Base-by-base conservation (phyloP, 2,888 invertebrate genomes). In the Harpagoxenus sublaevis region DNA sequence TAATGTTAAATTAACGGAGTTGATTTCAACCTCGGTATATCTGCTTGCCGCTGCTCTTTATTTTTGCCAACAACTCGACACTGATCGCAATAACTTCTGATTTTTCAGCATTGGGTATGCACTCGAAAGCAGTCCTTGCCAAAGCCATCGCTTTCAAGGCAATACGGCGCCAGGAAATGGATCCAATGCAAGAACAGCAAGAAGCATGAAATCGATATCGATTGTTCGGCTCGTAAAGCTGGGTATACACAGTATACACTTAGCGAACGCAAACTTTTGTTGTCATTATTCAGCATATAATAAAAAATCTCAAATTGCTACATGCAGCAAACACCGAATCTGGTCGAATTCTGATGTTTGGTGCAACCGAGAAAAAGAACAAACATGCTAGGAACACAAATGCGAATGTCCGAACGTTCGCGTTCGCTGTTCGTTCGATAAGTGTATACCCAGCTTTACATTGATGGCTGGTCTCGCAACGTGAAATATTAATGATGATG, bases 121-220 rank as follows among this genome's bases (percentile, higher is more conserved):
- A n/a, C 45, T 75, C 9, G 15, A 62, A 62, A 15, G 9, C 8
- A 10, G 35, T 35, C 15, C 15, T 18, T 15, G 18, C 15, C 23
- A 57, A 53, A 42, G 6, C 15, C 3, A 57, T 42, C 15, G 15
- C 2, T n/a, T 42, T 42, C 73, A 10, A 55, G 9, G 12, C n/a
- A 45, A 31, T n/a, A 48, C 15, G 8, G 8, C n/a, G 35, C 15
- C 45, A 35, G 31, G n/a, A 45, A 70, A 70, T 31, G 28, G 31
- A 78, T 66, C 10, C 55, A 78, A 42, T 42, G 8, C 12, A n/a
- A 23, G 23, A 23, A 23, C 23, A 23, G 23, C 23, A 23, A 70
- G 53, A 55, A 78, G 12, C 53, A 23, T 68, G 18, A 53, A 77
- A 77, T 70, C 70, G 70, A 78, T 55, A 15, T 0, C 9, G 31